phyloP scores from a whole-genome alignment of 2,888 invertebrate species.

The Tenthredo mesomela region DNA sequence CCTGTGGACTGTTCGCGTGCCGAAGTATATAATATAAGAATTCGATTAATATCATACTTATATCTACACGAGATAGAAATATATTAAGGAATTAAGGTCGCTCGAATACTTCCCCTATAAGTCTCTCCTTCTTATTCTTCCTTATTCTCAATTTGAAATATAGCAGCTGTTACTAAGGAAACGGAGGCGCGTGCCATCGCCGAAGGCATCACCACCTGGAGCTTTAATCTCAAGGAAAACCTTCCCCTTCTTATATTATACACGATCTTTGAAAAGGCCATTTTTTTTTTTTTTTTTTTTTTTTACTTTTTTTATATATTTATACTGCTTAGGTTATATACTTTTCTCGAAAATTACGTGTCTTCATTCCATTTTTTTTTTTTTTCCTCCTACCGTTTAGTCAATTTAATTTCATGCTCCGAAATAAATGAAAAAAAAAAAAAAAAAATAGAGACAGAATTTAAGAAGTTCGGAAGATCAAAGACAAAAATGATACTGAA shows the following conservation, averaged over 20 bases:
- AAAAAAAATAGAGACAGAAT: not conserved
- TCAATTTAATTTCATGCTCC: not conserved
- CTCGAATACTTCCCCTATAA: not conserved
- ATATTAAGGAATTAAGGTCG: slow-evolving; percentile 33
- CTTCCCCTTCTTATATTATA: not conserved
- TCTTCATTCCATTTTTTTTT: not conserved
- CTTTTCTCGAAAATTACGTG: not conserved
- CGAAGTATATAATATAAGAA: not conserved
- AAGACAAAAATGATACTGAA: not conserved
- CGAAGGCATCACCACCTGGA: slow-evolving; percentile 39
- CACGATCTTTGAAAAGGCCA: not conserved
- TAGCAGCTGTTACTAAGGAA: slow-evolving; percentile 33
- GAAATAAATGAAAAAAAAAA: not conserved
- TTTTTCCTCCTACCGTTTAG: not conserved
- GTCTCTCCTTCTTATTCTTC: not conserved
- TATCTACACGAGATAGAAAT: not conserved
- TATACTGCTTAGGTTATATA: too few species aligned
- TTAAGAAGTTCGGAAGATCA: not conserved
- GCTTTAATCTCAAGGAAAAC: slow-evolving; percentile 13
- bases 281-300: too few species aligned
- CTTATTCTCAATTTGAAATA: slow-evolving; percentile 34
- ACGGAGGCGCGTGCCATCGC: slow-evolving; percentile 42
- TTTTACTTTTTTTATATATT: too few species aligned
- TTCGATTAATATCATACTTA: not conserved
- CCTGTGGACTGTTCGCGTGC: slow-evolving; percentile 5